Evolutionary conservation across 2,113 vertebrate genomes (phyloP).

Genomic region (Cairina moschata): DNA sequence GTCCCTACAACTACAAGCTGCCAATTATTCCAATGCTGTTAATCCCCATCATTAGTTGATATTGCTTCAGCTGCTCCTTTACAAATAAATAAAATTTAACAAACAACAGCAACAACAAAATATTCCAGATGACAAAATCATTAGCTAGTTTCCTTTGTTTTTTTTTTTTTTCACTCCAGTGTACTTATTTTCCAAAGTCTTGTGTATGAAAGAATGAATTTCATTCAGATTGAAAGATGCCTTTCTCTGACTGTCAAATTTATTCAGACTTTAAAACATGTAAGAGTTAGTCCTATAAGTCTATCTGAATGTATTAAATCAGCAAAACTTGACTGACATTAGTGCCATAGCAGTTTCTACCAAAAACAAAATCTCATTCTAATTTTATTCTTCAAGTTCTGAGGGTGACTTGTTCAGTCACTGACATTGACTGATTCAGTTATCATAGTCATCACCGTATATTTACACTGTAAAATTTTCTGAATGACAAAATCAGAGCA

Average conservation of each 20-base stretch:
- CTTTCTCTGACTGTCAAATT: neutral
- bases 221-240: neutral
- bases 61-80: constrained; percentile 26
- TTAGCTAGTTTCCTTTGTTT: neutral
- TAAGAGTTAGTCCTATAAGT: neutral
- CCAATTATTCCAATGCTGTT: constrained; percentile 53
- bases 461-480: neutral
- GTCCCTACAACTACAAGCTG: constrained; percentile 26
- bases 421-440: neutral
- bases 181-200: neutral
- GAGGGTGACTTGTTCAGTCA: neutral
- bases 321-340: neutral
- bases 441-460: neutral
- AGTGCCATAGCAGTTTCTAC: neutral
- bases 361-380: neutral
- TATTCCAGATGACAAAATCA: neutral
- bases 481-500: neutral
- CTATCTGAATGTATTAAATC: neutral
- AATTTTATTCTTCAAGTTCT: neutral
- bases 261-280: neutral
- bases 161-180: neutral
- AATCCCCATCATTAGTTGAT: constrained; percentile 53
- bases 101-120: too few relatives aligned
- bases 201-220: neutral
- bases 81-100: neutral